Percentiles rank a stretch among this genome's conserved stretches.
These are phyloP conservation scores for Thunnus albacares DNA, from an alignment of 2,797 vertebrate species.

Conservation along the genomic window DNA sequence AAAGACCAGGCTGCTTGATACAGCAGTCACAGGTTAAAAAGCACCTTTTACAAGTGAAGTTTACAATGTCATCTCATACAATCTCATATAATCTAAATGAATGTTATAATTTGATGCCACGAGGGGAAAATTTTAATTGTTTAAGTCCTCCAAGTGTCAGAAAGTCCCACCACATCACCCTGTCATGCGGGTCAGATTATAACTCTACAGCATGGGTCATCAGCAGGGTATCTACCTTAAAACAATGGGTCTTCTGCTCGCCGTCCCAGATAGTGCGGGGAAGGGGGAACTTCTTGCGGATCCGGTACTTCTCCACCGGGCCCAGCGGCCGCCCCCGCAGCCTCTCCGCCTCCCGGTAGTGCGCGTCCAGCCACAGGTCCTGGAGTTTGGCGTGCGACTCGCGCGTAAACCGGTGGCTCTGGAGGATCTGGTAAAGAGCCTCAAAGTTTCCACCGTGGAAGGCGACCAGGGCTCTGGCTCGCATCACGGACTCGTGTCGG, in stretches of 20 bases:
- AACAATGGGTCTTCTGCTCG: conserved; percentile 90
- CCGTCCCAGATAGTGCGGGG: conserved; percentile 90
- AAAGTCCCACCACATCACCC: too few species aligned
- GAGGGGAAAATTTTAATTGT: too few species aligned
- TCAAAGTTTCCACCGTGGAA: conserved; percentile 89
- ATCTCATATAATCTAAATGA: not conserved
- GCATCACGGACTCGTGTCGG: conserved; percentile 88
- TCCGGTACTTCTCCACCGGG: conserved; percentile 89
- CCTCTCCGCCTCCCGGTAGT: conserved; percentile 88
- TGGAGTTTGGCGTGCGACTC: conserved; percentile 89
- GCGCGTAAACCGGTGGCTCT: conserved; percentile 87
- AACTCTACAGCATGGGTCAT: not conserved
- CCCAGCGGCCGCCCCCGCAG: conserved; percentile 86
- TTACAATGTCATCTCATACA: not conserved
- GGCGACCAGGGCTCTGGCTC: conserved; percentile 87
- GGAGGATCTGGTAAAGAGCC: conserved; percentile 88
- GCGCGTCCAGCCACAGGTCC: conserved; percentile 89
- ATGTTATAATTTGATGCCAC: not conserved
- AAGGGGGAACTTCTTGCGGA: conserved; percentile 90
- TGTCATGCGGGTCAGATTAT: too few species aligned
- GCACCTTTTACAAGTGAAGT: not conserved
- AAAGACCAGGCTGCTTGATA: conserved; percentile 41
- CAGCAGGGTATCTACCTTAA: conserved; percentile 80
- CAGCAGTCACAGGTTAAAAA: conserved; percentile 28
- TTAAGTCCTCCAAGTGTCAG: too few species aligned